A percentile compares a stretch with the other conserved stretches of the same genome.
Conservation (phyloP, 1,140 invertebrate genomes). For the Panagrolaimus sp. region DNA sequence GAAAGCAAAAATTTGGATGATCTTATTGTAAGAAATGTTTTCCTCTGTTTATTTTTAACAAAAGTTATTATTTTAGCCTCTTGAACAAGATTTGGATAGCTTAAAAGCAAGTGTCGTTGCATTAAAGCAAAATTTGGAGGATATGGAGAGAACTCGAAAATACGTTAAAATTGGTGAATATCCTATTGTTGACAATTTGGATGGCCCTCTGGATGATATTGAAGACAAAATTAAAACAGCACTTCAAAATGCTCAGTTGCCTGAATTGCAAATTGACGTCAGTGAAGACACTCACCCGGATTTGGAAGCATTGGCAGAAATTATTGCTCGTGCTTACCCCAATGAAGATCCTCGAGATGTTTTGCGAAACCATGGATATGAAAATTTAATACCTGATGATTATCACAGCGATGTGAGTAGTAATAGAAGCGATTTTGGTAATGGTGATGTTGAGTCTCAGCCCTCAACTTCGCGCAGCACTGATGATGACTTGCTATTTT, state of each 20-base stretch:
- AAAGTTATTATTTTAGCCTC: not conserved
- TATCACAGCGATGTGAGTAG: conserved; percentile 25
- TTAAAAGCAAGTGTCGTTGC: conserved; percentile 8
- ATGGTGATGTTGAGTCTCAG: conserved; percentile 18
- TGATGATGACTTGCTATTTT: conserved; percentile 17
- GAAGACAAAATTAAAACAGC: conserved; percentile 9
- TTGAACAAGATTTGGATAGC: conserved; percentile 1
- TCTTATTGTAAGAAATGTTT: conserved; percentile 4
- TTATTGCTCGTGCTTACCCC: conserved; percentile 46
- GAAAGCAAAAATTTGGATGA: conserved; percentile 19
- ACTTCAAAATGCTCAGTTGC: not conserved
- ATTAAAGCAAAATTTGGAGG: not conserved
- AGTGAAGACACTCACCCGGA: conserved; percentile 26
- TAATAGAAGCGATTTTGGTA: not conserved
- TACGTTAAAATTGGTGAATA: conserved; percentile 17
- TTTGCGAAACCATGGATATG: conserved; percentile 43
- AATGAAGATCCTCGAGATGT: conserved; percentile 44
- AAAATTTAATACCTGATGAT: conserved; percentile 21
- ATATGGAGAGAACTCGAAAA: conserved; percentile 9
- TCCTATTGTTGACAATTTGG: not conserved
- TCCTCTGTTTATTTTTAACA: too few relatives aligned
- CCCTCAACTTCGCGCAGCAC: conserved; percentile 1
- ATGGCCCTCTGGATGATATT: not conserved
- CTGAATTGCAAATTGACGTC: not conserved
- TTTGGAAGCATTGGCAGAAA: conserved; percentile 46